Conservation (phyloP, 2,888 invertebrate genomes). For the Scaptomyza caliginosa region DNA sequence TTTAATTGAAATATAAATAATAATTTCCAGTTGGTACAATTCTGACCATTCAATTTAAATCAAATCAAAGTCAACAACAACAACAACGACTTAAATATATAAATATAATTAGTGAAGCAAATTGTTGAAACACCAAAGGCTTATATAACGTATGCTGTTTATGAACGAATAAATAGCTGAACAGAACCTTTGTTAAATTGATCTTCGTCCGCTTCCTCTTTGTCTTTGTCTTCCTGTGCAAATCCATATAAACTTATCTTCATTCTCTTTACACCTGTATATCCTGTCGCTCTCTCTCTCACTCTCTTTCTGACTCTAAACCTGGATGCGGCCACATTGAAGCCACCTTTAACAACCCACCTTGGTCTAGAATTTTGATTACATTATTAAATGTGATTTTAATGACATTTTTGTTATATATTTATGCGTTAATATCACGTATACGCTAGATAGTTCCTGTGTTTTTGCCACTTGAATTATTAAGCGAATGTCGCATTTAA, state of each 20-base stretch:
- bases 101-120: slow-evolving; percentile 42
- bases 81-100: slow-evolving; percentile 7
- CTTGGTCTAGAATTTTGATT: slow-evolving; percentile 17
- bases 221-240: too few species aligned
- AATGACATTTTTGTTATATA: slow-evolving; percentile 57
- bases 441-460: background rate
- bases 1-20: slow-evolving; percentile 73
- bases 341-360: too few species aligned
- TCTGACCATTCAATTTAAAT: slow-evolving; percentile 40
- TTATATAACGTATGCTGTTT: background rate
- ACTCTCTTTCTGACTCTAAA: too few species aligned
- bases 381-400: slow-evolving; percentile 73
- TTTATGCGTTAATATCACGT: slow-evolving; percentile 33
- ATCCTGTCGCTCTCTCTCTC: too few species aligned
- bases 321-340: too few species aligned
- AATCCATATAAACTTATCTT: too few species aligned
- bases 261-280: background rate
- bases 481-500: background rate
- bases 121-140: background rate
- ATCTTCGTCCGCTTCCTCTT: too few species aligned
- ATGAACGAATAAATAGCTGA: too few species aligned
- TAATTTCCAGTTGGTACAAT: slow-evolving; percentile 51
- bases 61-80: slow-evolving; percentile 41
- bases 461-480: slow-evolving; percentile 6
- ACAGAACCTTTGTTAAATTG: too few species aligned